These are phyloP conservation scores for Brachionichthys hirsutus DNA, from an alignment of 2,113 vertebrate genomes.

Conservation along the genomic window DNA sequence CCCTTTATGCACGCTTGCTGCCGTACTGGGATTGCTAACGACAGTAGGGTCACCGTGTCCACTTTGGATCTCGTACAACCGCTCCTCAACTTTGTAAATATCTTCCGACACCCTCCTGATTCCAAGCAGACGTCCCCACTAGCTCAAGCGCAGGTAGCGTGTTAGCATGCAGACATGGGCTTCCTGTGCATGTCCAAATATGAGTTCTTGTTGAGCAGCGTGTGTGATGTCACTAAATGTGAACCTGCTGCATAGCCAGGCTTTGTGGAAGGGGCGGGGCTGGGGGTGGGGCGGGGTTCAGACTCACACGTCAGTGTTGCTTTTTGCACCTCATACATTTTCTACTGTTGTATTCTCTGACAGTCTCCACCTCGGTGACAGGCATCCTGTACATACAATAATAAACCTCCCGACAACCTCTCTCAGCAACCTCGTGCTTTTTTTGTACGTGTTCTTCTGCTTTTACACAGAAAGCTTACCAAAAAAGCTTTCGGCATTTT, in stretches of 20 bases:
- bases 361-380: constrained; percentile 72
- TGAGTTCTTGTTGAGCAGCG: constrained; percentile 7
- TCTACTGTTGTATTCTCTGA: constrained; percentile 67
- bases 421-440: constrained; percentile 2
- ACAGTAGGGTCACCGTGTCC: constrained; percentile 2
- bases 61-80: background rate
- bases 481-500: too few relatives aligned
- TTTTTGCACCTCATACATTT: constrained; percentile 79
- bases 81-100: constrained; percentile 50
- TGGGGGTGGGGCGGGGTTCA: background rate
- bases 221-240: constrained; percentile 62
- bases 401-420: constrained; percentile 59
- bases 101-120: constrained; percentile 7
- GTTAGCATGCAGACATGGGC: background rate
- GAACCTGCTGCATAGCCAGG: constrained; percentile 62
- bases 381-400: constrained; percentile 67
- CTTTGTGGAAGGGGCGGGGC: background rate
- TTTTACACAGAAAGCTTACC: too few relatives aligned
- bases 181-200: constrained; percentile 6
- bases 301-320: constrained; percentile 51
- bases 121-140: constrained; percentile 18
- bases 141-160: constrained; percentile 5
- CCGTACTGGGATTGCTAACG: constrained; percentile 2
- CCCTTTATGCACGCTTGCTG: constrained; percentile 28
- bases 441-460: too few relatives aligned